Base-by-base conservation (phyloP, 1,140 invertebrate genomes). In the Sycophaga agraensis region DNA sequence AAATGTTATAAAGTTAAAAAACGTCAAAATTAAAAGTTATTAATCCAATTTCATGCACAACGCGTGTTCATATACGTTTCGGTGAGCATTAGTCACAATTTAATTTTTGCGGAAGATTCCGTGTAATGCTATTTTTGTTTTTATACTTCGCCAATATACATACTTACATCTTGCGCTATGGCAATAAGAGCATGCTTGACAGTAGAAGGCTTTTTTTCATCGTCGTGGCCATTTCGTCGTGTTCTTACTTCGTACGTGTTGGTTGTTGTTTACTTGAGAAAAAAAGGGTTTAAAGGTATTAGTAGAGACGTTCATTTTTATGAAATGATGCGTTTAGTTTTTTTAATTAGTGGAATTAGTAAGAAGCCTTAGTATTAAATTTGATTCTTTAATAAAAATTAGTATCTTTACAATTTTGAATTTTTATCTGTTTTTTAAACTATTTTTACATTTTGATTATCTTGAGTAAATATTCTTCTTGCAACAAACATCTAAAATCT, bases 161-260 rank as follows among this genome's bases (percentile, higher is more conserved):
- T 6, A 11, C 28, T 31, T 11, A 31, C 11, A 31, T 31, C 62
- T 73, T 74, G 73, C 72, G 71, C 72, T 70, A 73, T 74, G 73
- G 71, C 68, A 66, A 71, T 63, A 62, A 57, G 45, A 45, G 61
- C 54, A 63, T 63, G 61, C 46, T 58, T 51, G 31, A 51, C 24
- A 26, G 53, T 56, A 62, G 53, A 50, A 56, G 31, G 26, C 45
- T 56, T 62, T 43, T 45, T 22, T 49, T 31, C 11, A 6, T 31
- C 11, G 4, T 31, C 28, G 4, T 31, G 5, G 11, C 11, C 28
- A 31, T 31, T 31, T 11, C 28, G 4, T 31, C 11, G 4, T 31
- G 28, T 31, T 31, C 12, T 62, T 16, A 43, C 49, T 48, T 35
- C 51, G 59, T 39, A 48, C 51, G 24, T 49, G 14, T 49, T 48